Percentiles rank a stretch among this genome's conserved stretches.
These are phyloP conservation scores for Camponotus vicinus DNA, from an alignment of 1,140 invertebrate genomes.

Conservation along the genomic window DNA sequence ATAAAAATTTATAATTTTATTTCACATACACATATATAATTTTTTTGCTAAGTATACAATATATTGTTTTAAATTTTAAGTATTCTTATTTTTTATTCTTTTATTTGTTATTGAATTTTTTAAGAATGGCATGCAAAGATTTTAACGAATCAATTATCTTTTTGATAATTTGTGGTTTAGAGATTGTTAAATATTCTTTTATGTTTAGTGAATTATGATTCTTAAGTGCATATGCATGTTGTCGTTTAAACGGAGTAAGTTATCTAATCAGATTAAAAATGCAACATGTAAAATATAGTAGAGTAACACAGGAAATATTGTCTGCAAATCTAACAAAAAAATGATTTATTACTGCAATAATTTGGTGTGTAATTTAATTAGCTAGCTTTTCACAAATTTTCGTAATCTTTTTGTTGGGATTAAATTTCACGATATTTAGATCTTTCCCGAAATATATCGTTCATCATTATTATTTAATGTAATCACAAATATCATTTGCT, in stretches of 20 bases:
- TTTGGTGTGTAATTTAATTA: neutral
- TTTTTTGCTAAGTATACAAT: neutral
- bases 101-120: neutral
- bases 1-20: too few relatives aligned
- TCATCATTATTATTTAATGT: conserved; percentile 9
- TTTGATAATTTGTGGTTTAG: neutral
- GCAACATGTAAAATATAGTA: neutral
- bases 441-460: neutral
- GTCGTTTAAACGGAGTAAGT: neutral
- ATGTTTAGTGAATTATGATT: neutral
- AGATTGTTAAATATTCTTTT: neutral
- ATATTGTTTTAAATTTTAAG: too few relatives aligned
- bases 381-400: neutral
- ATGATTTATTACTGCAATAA: neutral
- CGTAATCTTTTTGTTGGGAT: neutral
- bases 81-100: neutral
- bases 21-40: too few relatives aligned
- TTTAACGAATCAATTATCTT: neutral
- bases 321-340: neutral
- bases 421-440: neutral
- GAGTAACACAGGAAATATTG: neutral
- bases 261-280: conserved; percentile 43
- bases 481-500: too few relatives aligned
- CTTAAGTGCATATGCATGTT: neutral
- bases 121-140: neutral